Base-by-base conservation (phyloP, 2,888 invertebrate species). In the Drosophila austrosaltans region DNA sequence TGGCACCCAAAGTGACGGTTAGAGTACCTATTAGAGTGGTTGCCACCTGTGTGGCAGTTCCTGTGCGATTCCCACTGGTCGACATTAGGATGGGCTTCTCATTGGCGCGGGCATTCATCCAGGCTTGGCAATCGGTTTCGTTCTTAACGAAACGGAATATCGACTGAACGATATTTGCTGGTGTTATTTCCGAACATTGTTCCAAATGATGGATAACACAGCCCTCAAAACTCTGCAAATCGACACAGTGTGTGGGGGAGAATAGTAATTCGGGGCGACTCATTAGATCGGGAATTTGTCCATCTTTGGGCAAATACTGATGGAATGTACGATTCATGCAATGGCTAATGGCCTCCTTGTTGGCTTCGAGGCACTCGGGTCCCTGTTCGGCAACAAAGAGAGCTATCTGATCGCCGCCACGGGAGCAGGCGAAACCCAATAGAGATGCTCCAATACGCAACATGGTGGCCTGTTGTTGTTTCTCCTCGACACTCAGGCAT, bases 311-410 rank as follows among this genome's bases (percentile, higher is more conserved):
- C 1, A 94, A 72, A 78, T 94, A 93, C 6, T 92, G 87, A 20
- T 93, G 93, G 62, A 95, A 92, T 0, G 96, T 95, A 6, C 91
- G 85, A 89, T 96, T 96, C 30, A 94, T 87, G 85, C 97, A 97
- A 0, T 92, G 82, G 82, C 94, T 93, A 28, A 97, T 93, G 0
- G 93, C 94, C 5, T 94, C 93, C 71, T 93, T 93, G 77, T 95
- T 95, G 3, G 93, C 93, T 66, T 94, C 88, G 77, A 96, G 93
- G 83, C 97, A 97, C 89, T 96, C 95, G 12, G 95, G 95, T 0
- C 97, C 97, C 30, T 95, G 94, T 86, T 96, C 96, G n/a, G 96
- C 95, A 53, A 97, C 95, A 89, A 97, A 97, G 79, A 97, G 93
- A 0, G 96, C 96, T 78, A 97, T 95, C 79, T 96, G 94, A 91